phyloP scores from a whole-genome alignment of 2,888 invertebrate genomes.

The Hecatera dysodea region DNA sequence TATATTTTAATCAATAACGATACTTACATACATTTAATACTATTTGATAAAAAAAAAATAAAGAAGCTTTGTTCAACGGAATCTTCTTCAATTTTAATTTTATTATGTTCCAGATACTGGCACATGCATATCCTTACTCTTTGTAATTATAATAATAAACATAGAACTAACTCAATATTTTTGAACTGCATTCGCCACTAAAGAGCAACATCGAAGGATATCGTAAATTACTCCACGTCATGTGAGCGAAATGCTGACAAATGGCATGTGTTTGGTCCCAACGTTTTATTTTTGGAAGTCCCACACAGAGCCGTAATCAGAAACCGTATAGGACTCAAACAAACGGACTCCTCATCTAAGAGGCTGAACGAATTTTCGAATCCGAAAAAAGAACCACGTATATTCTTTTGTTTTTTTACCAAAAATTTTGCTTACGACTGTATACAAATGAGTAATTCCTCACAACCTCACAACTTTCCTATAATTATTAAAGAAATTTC shows the following conservation, averaged over 20 bases:
- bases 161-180: neutral
- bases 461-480: neutral
- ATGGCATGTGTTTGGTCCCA: slow-evolving; percentile 83
- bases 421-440: slow-evolving; percentile 13
- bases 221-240: slow-evolving; percentile 83
- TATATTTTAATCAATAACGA: neutral
- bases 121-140: neutral
- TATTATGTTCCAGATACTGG: neutral
- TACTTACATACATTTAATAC: neutral
- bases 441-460: slow-evolving; percentile 12
- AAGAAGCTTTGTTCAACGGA: neutral
- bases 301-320: slow-evolving; percentile 77
- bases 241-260: slow-evolving; percentile 85
- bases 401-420: neutral
- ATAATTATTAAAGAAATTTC: neutral
- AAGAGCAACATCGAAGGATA: slow-evolving; percentile 75
- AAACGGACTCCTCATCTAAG: slow-evolving; percentile 34
- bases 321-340: slow-evolving; percentile 67
- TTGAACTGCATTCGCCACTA: slow-evolving; percentile 66
- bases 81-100: neutral
- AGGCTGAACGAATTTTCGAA: slow-evolving; percentile 45
- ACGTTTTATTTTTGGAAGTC: slow-evolving; percentile 81
- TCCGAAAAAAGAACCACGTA: slow-evolving; percentile 29
- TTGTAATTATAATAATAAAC: neutral
- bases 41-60: neutral